Conservation (phyloP, 2,888 invertebrate species). For the Dynastes tityus region DNA sequence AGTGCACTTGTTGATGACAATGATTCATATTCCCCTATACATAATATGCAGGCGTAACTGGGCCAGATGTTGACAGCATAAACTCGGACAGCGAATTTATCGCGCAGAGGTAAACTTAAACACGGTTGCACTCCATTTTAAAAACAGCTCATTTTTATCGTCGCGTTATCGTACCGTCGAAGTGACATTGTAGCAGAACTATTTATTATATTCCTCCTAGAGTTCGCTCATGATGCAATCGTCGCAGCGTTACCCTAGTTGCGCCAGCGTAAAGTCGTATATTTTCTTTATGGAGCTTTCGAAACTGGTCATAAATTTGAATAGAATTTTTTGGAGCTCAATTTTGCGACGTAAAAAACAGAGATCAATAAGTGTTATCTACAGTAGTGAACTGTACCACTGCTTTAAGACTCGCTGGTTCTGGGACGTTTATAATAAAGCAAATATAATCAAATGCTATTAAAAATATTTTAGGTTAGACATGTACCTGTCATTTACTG, state of each 20-base stretch:
- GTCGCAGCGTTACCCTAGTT: not conserved
- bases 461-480: too few species aligned
- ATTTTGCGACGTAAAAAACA: not conserved
- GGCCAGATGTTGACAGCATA: not conserved
- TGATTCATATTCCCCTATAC: not conserved
- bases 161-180: not conserved
- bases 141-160: slow-evolving; percentile 31
- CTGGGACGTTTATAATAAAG: too few species aligned
- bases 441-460: too few species aligned
- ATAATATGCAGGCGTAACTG: not conserved
- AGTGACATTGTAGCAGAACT: slow-evolving; percentile 4
- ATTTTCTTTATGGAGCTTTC: slow-evolving; percentile 7
- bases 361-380: not conserved
- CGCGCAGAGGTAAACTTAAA: slow-evolving; percentile 7
- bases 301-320: slow-evolving; percentile 10
- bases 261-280: not conserved
- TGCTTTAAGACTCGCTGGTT: too few species aligned
- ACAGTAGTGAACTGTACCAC: too few species aligned
- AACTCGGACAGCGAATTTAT: slow-evolving; percentile 12
- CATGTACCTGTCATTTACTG: too few species aligned
- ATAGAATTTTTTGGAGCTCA: not conserved
- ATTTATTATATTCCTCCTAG: slow-evolving; percentile 21
- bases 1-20: not conserved
- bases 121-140: slow-evolving; percentile 10
- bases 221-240: not conserved